phyloP scores from a whole-genome alignment of 2,113 vertebrate genomes.

The Neodon shergylaensis region DNA sequence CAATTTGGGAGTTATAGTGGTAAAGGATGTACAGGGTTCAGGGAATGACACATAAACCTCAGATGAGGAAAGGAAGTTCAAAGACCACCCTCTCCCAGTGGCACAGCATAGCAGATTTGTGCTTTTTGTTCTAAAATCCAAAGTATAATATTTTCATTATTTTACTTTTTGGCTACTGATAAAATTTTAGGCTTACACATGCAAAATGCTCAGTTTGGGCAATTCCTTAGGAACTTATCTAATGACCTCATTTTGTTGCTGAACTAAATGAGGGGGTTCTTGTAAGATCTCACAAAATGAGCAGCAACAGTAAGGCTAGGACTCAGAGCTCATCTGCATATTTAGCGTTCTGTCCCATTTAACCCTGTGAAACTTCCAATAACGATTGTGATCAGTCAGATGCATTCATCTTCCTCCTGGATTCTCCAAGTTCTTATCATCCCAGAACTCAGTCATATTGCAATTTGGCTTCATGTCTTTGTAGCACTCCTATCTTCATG shows the following conservation, averaged over 20 bases:
- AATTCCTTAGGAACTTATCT: not conserved
- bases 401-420: not conserved
- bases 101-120: not conserved
- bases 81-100: not conserved
- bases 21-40: constrained; percentile 11
- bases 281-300: not conserved
- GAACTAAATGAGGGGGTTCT: not conserved
- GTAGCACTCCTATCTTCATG: not conserved
- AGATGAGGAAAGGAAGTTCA: not conserved
- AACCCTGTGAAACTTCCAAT: constrained; percentile 29
- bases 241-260: not conserved
- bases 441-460: not conserved
- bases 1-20: not conserved
- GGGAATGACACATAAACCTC: not conserved
- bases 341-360: not conserved
- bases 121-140: not conserved
- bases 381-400: not conserved
- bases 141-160: constrained; percentile 24
- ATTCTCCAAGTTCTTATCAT: constrained; percentile 11
- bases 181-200: not conserved
- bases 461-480: not conserved
- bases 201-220: constrained; percentile 5
- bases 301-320: not conserved
- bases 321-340: not conserved
- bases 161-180: not conserved